These are phyloP conservation scores for Gymnogyps californianus DNA, from an alignment of 2,113 vertebrate genomes.

Conservation along the genomic window DNA sequence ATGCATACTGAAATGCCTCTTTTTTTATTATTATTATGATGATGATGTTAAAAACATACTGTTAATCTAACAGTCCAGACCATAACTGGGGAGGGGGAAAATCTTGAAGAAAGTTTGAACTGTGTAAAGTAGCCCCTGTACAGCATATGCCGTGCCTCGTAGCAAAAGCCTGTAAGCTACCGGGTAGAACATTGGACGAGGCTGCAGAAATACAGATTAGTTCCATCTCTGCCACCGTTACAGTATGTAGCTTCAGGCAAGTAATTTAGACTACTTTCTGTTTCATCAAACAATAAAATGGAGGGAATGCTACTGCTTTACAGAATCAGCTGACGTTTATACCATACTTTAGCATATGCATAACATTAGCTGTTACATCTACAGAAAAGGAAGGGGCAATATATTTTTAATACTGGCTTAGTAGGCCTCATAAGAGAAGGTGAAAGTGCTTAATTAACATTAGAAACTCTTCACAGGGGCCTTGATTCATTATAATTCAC, in stretches of 20 bases:
- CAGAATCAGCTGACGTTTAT: neutral
- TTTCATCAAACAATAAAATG: slow-evolving; percentile 55
- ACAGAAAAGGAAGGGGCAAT: neutral
- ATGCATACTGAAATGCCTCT: neutral
- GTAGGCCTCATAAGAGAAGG: slow-evolving; percentile 16
- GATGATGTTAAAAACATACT: neutral
- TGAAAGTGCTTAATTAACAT: slow-evolving; percentile 10
- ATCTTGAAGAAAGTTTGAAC: neutral
- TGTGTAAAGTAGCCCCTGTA: neutral
- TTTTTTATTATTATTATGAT: neutral
- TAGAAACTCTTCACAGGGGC: slow-evolving; percentile 3
- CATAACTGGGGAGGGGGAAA: neutral
- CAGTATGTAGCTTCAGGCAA: slow-evolving; percentile 6
- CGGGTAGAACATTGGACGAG: neutral
- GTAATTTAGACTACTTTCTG: slow-evolving; percentile 37
- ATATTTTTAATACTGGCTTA: slow-evolving; percentile 40
- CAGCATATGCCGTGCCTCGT: neutral
- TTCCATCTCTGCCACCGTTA: neutral
- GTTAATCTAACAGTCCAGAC: neutral
- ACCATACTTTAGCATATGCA: neutral
- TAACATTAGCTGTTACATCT: neutral
- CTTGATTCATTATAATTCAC: slow-evolving; percentile 3
- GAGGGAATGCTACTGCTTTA: neutral
- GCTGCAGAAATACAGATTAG: slow-evolving; percentile 21
- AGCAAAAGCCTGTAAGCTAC: neutral